These are phyloP conservation scores for Ceriagrion tenellum DNA, from an alignment of 2,888 invertebrate species.

Conservation along the genomic window DNA sequence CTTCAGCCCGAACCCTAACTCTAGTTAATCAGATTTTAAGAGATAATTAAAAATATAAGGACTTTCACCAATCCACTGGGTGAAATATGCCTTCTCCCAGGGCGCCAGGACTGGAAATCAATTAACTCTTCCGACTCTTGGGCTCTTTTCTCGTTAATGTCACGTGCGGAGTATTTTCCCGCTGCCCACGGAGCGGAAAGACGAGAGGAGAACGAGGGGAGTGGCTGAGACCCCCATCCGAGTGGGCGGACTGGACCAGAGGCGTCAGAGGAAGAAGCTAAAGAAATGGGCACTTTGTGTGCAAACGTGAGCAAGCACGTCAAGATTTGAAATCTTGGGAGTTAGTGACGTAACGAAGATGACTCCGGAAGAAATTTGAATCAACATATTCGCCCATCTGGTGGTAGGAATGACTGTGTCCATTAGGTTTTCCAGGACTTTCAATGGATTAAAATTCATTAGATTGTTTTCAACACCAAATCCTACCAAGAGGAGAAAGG, in stretches of 20 bases:
- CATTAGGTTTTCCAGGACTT: not conserved
- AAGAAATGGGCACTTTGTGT: not conserved
- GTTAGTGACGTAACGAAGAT: not conserved
- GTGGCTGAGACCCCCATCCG: not conserved
- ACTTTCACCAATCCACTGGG: not conserved
- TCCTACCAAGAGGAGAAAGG: too few relatives aligned
- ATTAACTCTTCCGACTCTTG: not conserved
- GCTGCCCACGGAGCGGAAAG: not conserved
- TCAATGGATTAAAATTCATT: too few relatives aligned
- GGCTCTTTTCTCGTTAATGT: not conserved
- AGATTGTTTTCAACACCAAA: too few relatives aligned
- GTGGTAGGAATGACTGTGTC: too few relatives aligned
- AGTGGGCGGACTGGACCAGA: constrained; percentile 18
- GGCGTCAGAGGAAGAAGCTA: not conserved
- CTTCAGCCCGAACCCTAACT: too few relatives aligned
- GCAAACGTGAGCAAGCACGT: not conserved
- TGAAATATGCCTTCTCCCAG: not conserved
- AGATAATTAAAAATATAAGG: too few relatives aligned
- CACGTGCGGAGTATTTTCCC: not conserved
- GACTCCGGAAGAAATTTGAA: not conserved
- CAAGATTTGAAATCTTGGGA: not conserved
- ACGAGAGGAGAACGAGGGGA: not conserved
- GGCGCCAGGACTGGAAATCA: not conserved
- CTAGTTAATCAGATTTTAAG: too few relatives aligned
- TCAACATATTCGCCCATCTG: not conserved